Conservation (phyloP, 2,888 invertebrate species). For the Drosophila macrothrix region DNA sequence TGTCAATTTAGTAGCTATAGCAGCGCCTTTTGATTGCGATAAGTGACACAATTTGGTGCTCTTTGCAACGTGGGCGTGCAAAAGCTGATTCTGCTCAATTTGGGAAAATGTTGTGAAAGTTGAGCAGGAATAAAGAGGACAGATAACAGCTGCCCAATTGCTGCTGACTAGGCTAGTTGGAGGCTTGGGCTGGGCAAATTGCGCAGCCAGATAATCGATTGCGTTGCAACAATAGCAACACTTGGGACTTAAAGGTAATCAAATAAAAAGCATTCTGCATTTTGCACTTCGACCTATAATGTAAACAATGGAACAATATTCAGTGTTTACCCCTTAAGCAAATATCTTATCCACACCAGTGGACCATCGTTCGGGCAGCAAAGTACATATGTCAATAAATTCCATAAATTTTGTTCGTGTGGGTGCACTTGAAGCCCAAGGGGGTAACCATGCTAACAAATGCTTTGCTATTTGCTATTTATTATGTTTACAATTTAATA, state of each 20-base stretch:
- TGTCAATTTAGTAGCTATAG: conserved; percentile 16
- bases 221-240: conserved; percentile 8
- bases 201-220: conserved; percentile 20
- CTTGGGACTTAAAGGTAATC: background rate
- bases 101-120: conserved; percentile 15
- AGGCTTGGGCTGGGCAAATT: conserved; percentile 5
- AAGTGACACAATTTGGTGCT: conserved; percentile 44
- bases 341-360: conserved; percentile 52
- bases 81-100: conserved; percentile 43
- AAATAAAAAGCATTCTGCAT: conserved; percentile 12
- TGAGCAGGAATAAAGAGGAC: background rate
- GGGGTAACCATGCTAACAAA: conserved; percentile 40
- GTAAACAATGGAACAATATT: background rate
- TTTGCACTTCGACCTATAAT: background rate
- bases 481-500: conserved; percentile 75
- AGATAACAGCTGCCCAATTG: conserved; percentile 25
- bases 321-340: conserved; percentile 13
- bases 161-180: conserved; percentile 32
- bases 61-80: conserved; percentile 26
- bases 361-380: background rate
- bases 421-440: conserved; percentile 1
- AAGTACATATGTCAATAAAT: conserved; percentile 19
- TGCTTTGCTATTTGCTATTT: conserved; percentile 50
- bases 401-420: background rate
- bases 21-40: conserved; percentile 41